Evolutionary conservation across 2,113 vertebrate genomes (phyloP), one percentile per base, ranked within the genome.

Genomic region (Anarhynchus alexandrinus): DNA sequence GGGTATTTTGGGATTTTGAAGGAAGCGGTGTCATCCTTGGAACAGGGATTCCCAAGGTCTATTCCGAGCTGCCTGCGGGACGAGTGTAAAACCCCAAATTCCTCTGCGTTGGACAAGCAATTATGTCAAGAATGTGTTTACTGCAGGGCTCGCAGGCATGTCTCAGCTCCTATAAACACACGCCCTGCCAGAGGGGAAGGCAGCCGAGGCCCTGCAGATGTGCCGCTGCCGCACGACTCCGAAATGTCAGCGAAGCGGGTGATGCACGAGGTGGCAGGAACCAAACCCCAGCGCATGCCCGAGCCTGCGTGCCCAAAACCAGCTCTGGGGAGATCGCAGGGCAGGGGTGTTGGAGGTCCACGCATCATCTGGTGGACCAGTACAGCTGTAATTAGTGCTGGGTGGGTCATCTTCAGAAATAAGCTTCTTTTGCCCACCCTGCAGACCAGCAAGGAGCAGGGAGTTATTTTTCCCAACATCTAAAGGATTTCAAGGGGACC

Each of bases 121-220:
- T 93, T 92, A 95, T 86, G 81, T 42, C 65, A 94, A 82, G 92
- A 94, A 95, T 91, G 94, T 94, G 88, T 92, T 96, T 92, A 45
- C 72, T 81, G 88, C 85, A 62, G 62, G 52, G 93, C 91, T 96
- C 6, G 19, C 78, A 94, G 92, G 83, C 95, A 96, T 81, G 96
- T 92, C 86, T 84, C 77, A 45, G 94, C 94, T 95, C 88, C 92
- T 86, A 51, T 15, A 43, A 86, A 94, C 90, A 79, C 67, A 55
- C 29, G 5, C 82, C 80, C 80, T 57, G 86, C 96, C 38, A 30
- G 5, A 45, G 87, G 77, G 74, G 58, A 67, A 91, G 71, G 88
- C 94, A 82, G 86, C 5, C 2, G 64, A 34, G 61, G 92, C 76
- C 82, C 71, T 40, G 93, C 93, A 96, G 96, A 82, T 82, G 79